phyloP scores from a whole-genome alignment of 2,797 vertebrate species.

The Enteromius trimaculatus region DNA sequence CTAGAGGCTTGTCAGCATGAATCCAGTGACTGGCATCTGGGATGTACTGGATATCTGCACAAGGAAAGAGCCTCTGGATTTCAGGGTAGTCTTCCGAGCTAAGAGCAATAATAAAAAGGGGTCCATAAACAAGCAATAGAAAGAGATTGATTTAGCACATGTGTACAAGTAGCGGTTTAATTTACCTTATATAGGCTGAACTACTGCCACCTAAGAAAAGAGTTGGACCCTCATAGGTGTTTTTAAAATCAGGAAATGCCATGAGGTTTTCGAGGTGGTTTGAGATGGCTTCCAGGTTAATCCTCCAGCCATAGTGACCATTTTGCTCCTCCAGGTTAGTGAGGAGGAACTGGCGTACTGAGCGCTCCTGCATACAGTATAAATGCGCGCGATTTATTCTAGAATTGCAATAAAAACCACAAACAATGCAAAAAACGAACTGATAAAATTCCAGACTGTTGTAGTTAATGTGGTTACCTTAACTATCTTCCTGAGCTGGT shows the following conservation, averaged over 20 bases:
- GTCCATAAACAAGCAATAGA: neutral
- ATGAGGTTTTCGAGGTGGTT: constrained; percentile 82
- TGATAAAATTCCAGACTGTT: neutral
- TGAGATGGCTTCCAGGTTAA: constrained; percentile 89
- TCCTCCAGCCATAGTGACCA: constrained; percentile 84
- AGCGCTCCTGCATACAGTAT: constrained; percentile 74
- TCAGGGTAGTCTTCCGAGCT: constrained; percentile 90
- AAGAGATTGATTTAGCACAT: neutral
- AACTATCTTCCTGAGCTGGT: constrained; percentile 81
- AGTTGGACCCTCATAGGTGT: constrained; percentile 81
- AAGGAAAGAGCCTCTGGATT: constrained; percentile 90
- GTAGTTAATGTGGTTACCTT: constrained; percentile 74
- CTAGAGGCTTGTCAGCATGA: constrained; percentile 90
- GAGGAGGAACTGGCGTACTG: constrained; percentile 88
- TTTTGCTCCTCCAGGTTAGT: constrained; percentile 90
- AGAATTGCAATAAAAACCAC: neutral
- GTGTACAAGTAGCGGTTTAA: neutral
- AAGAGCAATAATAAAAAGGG: constrained; percentile 33
- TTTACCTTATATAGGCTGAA: constrained; percentile 89
- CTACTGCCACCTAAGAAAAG: constrained; percentile 92
- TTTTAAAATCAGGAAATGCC: constrained; percentile 82
- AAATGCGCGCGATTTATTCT: neutral
- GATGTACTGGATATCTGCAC: constrained; percentile 87
- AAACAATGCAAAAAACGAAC: neutral
- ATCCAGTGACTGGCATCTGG: constrained; percentile 92